These are phyloP conservation scores for Philereme vetulata DNA, from an alignment of 2,888 invertebrate species.

Conservation along the genomic window DNA sequence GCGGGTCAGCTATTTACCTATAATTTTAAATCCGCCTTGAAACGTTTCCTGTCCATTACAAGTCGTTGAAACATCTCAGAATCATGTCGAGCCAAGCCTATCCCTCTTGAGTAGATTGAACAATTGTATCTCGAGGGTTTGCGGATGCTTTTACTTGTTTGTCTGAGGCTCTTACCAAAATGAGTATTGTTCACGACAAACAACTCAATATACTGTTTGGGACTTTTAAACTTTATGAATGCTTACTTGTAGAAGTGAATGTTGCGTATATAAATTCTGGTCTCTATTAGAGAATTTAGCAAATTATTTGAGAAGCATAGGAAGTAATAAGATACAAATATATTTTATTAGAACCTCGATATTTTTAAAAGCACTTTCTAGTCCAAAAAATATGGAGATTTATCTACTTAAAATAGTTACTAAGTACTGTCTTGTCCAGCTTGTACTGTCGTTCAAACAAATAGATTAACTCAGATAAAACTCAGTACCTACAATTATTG, in stretches of 20 bases:
- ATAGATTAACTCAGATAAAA: too few relatives aligned
- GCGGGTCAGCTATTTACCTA: too few relatives aligned
- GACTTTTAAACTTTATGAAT: not conserved
- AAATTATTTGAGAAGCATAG: too few relatives aligned
- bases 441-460: too few relatives aligned
- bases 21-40: not conserved
- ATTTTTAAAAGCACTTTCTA: too few relatives aligned
- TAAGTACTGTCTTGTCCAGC: too few relatives aligned
- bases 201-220: not conserved
- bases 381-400: too few relatives aligned
- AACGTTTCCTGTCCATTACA: conserved; percentile 1
- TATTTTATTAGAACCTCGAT: too few relatives aligned
- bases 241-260: not conserved
- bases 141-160: conserved; percentile 8
- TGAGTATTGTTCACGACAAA: conserved; percentile 8
- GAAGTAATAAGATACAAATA: too few relatives aligned
- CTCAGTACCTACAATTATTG: too few relatives aligned
- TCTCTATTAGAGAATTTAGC: too few relatives aligned
- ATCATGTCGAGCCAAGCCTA: conserved; percentile 13
- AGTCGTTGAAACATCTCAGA: conserved; percentile 12
- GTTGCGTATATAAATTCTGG: not conserved
- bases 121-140: conserved; percentile 17
- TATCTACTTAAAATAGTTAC: too few relatives aligned
- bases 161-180: conserved; percentile 1
- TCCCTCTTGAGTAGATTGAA: conserved; percentile 18